A percentile compares a stretch with the other conserved stretches of the same genome.
Evolutionary conservation across 2,113 vertebrate species (phyloP).

Genomic region (Urocolius indicus): DNA sequence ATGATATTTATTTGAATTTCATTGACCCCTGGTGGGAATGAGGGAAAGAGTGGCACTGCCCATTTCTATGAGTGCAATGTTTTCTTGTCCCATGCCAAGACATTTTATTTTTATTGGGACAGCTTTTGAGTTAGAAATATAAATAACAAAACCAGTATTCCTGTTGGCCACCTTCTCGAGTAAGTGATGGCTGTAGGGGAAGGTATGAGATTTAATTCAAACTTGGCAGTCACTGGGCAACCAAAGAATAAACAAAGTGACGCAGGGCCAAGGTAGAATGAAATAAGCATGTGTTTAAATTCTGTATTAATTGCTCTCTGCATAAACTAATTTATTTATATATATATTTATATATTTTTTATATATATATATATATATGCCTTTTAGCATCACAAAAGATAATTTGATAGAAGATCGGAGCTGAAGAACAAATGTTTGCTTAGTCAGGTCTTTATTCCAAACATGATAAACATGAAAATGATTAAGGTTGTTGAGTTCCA

Average conservation of each 20-base stretch:
- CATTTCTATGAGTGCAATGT: neutral
- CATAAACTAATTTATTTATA: neutral
- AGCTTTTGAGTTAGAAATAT: neutral
- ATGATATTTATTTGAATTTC: slow-evolving; percentile 54
- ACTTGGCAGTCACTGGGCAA: neutral
- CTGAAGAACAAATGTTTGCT: neutral
- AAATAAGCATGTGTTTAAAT: neutral
- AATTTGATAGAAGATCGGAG: neutral
- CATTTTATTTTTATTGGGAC: slow-evolving; percentile 41
- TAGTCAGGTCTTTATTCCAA: neutral
- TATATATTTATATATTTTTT: neutral
- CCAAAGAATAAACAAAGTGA: neutral
- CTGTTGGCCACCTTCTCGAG: neutral
- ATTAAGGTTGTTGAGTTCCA: neutral
- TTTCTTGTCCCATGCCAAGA: slow-evolving; percentile 8
- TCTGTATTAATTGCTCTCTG: neutral
- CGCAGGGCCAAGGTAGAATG: neutral
- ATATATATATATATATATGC: neutral
- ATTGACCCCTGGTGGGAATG: slow-evolving; percentile 45
- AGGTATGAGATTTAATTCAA: neutral
- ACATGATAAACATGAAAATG: neutral
- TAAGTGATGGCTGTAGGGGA: neutral
- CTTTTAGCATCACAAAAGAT: neutral
- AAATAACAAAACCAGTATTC: slow-evolving; percentile 10
- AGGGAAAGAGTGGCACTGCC: slow-evolving; percentile 31